A percentile compares a stretch with the other conserved stretches of the same genome.
Evolutionary conservation across 2,113 vertebrate genomes (phyloP).

Genomic region (Erpornis zantholeuca): DNA sequence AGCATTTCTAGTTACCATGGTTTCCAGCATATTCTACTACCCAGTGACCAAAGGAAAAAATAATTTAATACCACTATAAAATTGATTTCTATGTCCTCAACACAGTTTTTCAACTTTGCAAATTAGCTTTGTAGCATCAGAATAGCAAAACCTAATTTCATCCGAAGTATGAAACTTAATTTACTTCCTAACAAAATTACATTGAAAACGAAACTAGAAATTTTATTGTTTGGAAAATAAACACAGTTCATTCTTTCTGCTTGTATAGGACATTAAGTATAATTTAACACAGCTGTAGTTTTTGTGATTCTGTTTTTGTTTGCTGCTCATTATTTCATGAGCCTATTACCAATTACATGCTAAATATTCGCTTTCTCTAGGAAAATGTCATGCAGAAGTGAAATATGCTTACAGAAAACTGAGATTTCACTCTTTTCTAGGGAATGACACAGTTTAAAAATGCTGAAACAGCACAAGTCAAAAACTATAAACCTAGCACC

Average conservation of each 20-base stretch:
- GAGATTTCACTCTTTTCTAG: background rate
- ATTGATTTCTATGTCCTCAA: background rate
- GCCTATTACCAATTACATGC: constrained; percentile 17
- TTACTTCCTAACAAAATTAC: constrained; percentile 18
- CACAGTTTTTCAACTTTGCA: background rate
- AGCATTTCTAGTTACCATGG: background rate
- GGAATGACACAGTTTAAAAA: background rate
- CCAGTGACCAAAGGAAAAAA: background rate
- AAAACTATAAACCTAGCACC: background rate
- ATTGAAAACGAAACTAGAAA: constrained; percentile 11
- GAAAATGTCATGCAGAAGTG: background rate
- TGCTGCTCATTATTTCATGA: constrained; percentile 31
- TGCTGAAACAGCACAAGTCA: background rate
- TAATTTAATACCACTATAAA: background rate
- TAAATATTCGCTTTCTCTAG: background rate
- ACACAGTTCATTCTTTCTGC: background rate
- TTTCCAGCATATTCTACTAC: background rate
- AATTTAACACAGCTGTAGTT: constrained; percentile 53
- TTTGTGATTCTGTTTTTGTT: constrained; percentile 31
- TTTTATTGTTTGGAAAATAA: constrained; percentile 46
- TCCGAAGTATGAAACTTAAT: background rate
- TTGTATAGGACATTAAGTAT: constrained; percentile 1
- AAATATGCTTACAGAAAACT: background rate
- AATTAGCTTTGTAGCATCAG: background rate
- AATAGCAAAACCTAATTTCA: background rate